phyloP scores from a whole-genome alignment of 2,797 vertebrate species.

The Lepilemur ruficaudatus region DNA sequence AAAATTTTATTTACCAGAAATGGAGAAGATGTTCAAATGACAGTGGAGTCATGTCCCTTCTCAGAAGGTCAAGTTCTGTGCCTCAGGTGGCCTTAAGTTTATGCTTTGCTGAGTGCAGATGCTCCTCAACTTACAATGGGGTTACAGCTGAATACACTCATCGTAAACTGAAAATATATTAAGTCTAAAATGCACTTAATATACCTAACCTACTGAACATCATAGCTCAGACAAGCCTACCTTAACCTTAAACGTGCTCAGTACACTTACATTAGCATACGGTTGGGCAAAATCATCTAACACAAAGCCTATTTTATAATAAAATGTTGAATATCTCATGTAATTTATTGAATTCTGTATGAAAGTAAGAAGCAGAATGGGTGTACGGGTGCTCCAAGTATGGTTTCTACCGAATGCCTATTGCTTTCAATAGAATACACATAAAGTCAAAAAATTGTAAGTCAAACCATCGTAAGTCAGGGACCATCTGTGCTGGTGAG shows the following conservation, averaged over 20 bases:
- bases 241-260: background rate
- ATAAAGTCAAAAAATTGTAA: background rate
- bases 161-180: background rate
- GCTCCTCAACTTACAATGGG: background rate
- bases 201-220: background rate
- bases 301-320: background rate
- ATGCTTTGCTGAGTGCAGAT: background rate
- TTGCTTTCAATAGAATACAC: background rate
- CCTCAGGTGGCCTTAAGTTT: background rate
- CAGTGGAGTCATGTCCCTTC: background rate
- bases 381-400: background rate
- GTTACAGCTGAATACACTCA: background rate
- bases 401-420: background rate
- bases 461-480: background rate
- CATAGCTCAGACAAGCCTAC: background rate
- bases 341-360: background rate
- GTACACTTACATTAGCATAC: background rate
- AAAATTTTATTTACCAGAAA: background rate
- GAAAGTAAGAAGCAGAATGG: background rate
- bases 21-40: background rate
- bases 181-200: background rate
- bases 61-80: background rate
- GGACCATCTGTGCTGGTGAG: background rate
- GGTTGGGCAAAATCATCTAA: background rate
- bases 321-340: background rate